Base-by-base conservation (phyloP, 1,140 invertebrate species). In the Lamellibrachia luymesi region DNA sequence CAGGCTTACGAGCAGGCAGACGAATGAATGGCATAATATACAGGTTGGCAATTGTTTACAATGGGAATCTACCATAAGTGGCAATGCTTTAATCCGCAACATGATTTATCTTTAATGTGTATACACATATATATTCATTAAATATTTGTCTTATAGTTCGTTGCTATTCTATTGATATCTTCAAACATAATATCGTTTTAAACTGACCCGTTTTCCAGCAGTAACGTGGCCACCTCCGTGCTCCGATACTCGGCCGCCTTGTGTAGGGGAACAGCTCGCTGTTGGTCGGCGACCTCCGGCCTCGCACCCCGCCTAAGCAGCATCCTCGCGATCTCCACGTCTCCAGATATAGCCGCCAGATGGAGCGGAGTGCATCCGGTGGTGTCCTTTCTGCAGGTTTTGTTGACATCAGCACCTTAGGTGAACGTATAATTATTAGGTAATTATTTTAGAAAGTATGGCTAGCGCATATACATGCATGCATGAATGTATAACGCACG, bases 281-380 rank as follows among this genome's bases (percentile, higher is more conserved):
- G n/a, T 8, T 50, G 49, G 51, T 91, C 91, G 13, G 7, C 49
- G 25, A 51, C 91, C 17, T 51, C 51, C 49, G 51, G 51, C 38
- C n/a, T 51, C 22, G 91, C 93, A 52, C 80, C 50, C 6, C 56
- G 38, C 50, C 51, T 64, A 27, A 51, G 91, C 51, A 56, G 90
- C 22, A 93, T 80, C 50, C 92, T 92, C 92, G 80, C 51, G 27
- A 92, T 93, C 49, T 94, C 92, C 22, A 89, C 51, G 25, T 90
- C 93, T 38, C 64, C 56, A 6, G 90, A 51, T 64, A 92, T 38
- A 27, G 93, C 52, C 38, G 93, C 38, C 92, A 93, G 90, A 13
- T 92, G 50, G 90, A 91, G 51, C 56, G 91, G 92, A 25, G 97
- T 97, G 89, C 97, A 97, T 80, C 97, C 97, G 92, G 92, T 51